phyloP scores from a whole-genome alignment of 2,888 invertebrate species.

The Macaria liturata region DNA sequence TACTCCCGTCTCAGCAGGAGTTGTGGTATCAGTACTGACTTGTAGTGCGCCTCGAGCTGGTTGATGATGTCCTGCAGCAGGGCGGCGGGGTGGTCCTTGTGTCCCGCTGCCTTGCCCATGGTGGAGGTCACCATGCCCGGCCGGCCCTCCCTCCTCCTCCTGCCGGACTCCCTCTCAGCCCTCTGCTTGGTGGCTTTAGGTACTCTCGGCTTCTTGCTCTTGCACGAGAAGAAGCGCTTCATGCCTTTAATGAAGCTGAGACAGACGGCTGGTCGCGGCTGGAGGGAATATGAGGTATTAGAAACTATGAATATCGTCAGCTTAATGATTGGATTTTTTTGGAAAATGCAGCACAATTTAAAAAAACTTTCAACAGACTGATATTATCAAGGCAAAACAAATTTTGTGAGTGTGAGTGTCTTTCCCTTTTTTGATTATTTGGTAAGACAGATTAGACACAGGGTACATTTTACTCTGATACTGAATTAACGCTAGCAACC shows the following conservation, averaged over 20 bases:
- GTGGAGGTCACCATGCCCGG: slow-evolving; percentile 73
- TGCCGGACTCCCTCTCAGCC: slow-evolving; percentile 35
- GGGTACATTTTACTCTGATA: too few relatives aligned
- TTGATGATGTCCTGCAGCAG: slow-evolving; percentile 88
- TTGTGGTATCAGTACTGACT: slow-evolving; percentile 50
- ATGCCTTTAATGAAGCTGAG: slow-evolving; percentile 72
- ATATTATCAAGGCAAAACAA: too few relatives aligned
- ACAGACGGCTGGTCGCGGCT: slow-evolving; percentile 71
- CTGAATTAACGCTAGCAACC: too few relatives aligned
- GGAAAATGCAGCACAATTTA: too few relatives aligned
- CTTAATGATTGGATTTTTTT: too few relatives aligned
- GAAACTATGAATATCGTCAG: too few relatives aligned
- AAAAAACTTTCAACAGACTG: too few relatives aligned
- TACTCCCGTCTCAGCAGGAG: too few relatives aligned
- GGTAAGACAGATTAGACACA: too few relatives aligned
- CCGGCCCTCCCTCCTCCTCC: slow-evolving; percentile 47
- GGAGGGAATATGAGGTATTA: slow-evolving; percentile 31
- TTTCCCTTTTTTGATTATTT: too few relatives aligned
- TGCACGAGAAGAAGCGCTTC: slow-evolving; percentile 75
- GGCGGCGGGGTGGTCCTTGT: slow-evolving; percentile 77
- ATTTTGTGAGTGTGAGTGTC: too few relatives aligned
- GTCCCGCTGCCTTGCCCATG: slow-evolving; percentile 73
- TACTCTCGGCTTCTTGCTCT: slow-evolving; percentile 62
- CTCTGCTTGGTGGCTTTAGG: slow-evolving; percentile 48
- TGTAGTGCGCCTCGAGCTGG: slow-evolving; percentile 87